Base-by-base conservation (phyloP, 2,888 invertebrate species). In the Lymantria dispar region DNA sequence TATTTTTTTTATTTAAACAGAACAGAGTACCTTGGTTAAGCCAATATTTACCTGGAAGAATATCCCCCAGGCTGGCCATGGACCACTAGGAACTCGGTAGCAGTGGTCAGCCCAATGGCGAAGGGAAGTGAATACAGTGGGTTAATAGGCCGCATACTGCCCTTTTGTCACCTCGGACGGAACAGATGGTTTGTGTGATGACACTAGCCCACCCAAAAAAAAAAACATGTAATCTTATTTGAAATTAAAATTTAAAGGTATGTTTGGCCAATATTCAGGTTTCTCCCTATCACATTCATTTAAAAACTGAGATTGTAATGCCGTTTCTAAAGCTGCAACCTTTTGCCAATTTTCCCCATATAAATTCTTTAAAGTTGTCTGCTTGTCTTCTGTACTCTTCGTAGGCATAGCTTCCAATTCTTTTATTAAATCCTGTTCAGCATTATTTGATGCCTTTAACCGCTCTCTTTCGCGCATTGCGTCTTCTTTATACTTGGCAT, bases 251-350 rank as follows among this genome's bases (percentile, higher is more conserved):
- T 93, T 93, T 7, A 95, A 83, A 7, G 95, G 95, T 77, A 95
- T 92, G 67, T 93, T 94, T 0, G 96, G 96, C 96, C 96, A 96
- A 57, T 93, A 91, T 43, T 87, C 83, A 7, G 95, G 94, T 60
- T 94, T 93, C 3, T 88, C 76, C 53, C 85, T 87, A 68, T 95
- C 95, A 68, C 91, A 83, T 58, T 93, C 91, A 56, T 92, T 83
- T 54, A 96, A 94, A 78, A 93, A 95, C 41, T 93, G 92, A 48
- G 95, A 90, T 58, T 94, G 93, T 56, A 95, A 73, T 0, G 94
- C 93, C 56, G 94, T 94, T 87, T 96, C 96, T 92, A 96, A 93
- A 0, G 95, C 95, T 58, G 93, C 92, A 66, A 96, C 94, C 75
- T 90, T 93, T 15, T 94, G 88, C 74, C 95, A 94, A 11, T 91